These are phyloP conservation scores for Cremastinae sp. DNA, from an alignment of 2,888 invertebrate genomes.

Conservation along the genomic window DNA sequence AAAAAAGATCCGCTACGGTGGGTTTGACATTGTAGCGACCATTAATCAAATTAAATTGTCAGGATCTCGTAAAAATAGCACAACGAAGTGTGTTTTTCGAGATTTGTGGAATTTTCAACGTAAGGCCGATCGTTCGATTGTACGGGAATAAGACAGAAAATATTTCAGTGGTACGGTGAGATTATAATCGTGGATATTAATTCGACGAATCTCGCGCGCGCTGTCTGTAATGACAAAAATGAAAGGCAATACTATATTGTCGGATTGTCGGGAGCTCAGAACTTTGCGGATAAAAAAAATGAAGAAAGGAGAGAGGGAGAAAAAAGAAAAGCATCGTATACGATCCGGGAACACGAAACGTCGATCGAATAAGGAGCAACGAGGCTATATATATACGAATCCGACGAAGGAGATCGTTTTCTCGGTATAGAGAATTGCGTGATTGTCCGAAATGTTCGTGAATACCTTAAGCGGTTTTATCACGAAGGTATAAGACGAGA, in stretches of 20 bases:
- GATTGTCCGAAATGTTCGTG: slow-evolving; percentile 66
- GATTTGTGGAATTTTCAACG: background rate
- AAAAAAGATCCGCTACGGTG: background rate
- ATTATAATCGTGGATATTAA: slow-evolving; percentile 55
- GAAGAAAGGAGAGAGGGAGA: background rate
- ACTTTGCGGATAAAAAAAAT: slow-evolving; percentile 16
- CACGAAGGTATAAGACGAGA: slow-evolving; percentile 63
- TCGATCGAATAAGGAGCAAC: slow-evolving; percentile 51
- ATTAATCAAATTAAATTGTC: background rate
- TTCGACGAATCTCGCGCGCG: slow-evolving; percentile 26
- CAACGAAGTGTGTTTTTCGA: background rate
- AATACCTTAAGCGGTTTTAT: slow-evolving; percentile 62
- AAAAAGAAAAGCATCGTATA: slow-evolving; percentile 44
- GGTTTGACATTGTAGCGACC: background rate
- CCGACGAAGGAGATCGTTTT: slow-evolving; percentile 45
- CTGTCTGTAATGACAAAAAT: slow-evolving; percentile 47
- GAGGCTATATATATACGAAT: slow-evolving; percentile 1
- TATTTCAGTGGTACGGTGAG: slow-evolving; percentile 32
- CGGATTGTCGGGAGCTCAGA: slow-evolving; percentile 48
- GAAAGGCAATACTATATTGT: slow-evolving; percentile 51
- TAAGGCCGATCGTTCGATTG: slow-evolving; percentile 17
- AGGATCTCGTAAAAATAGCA: background rate
- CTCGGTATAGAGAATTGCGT: slow-evolving; percentile 64
- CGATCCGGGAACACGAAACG: slow-evolving; percentile 56
- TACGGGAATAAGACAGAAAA: slow-evolving; percentile 24